phyloP scores from a whole-genome alignment of 2,113 vertebrate species.

The Pyrgilauda ruficollis region DNA sequence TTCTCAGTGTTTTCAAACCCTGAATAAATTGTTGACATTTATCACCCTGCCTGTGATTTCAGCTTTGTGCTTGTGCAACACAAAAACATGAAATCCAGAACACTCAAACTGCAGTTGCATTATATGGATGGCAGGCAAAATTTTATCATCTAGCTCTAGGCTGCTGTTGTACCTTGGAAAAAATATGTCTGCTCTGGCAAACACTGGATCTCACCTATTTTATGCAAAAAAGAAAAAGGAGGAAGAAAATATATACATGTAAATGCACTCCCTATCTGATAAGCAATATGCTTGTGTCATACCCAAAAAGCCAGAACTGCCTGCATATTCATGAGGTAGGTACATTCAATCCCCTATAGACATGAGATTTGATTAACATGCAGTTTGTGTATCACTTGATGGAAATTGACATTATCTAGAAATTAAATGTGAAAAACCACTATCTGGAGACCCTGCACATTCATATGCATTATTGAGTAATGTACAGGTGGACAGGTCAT shows the following conservation, averaged over 20 bases:
- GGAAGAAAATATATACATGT: neutral
- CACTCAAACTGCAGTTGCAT: neutral
- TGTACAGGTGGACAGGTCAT: conserved; percentile 1
- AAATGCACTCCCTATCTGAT: neutral
- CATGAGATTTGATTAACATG: conserved; percentile 38
- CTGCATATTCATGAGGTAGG: conserved; percentile 59
- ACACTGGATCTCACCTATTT: conserved; percentile 1
- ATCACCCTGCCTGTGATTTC: neutral
- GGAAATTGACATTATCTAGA: conserved; percentile 27
- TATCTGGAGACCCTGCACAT: neutral
- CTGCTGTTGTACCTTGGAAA: neutral
- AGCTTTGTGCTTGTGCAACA: neutral
- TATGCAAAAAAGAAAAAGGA: conserved; percentile 43
- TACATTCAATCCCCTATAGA: conserved; percentile 24
- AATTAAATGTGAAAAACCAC: conserved; percentile 33
- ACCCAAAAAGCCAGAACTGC: neutral
- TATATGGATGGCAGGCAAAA: neutral
- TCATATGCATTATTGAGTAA: conserved; percentile 39
- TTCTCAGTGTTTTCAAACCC: neutral
- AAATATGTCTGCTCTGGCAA: conserved; percentile 7
- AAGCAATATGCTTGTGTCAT: conserved; percentile 45
- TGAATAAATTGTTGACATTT: conserved; percentile 24
- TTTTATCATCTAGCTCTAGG: conserved; percentile 7
- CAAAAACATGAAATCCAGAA: neutral
- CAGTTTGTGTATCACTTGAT: conserved; percentile 35